Conservation (phyloP, 2,888 invertebrate species). For the Ecdyonurus torrentis region DNA sequence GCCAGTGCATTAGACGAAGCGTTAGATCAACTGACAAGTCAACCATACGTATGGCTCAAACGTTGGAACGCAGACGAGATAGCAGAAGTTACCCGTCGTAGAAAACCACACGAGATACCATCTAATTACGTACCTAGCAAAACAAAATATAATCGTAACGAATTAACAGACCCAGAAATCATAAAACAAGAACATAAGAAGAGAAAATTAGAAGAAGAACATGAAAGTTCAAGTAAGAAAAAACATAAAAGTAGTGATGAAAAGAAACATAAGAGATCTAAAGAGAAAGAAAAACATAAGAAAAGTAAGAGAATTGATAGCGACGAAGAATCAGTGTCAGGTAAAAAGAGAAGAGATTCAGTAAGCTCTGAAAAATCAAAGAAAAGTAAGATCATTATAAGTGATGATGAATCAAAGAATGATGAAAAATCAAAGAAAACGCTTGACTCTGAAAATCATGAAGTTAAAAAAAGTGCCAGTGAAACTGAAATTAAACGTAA, state of each 20-base stretch:
- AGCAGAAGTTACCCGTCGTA: background rate
- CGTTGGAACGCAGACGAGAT: background rate
- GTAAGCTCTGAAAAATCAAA: background rate
- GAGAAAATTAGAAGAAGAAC: background rate
- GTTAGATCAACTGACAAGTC: background rate
- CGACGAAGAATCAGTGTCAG: too few relatives aligned
- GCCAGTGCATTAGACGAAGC: background rate
- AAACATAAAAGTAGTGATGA: background rate
- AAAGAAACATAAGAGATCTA: background rate
- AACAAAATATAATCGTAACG: background rate
- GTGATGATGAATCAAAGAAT: background rate
- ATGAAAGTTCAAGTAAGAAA: background rate
- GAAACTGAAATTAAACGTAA: too few relatives aligned
- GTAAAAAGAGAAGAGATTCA: too few relatives aligned
- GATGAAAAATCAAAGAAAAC: background rate
- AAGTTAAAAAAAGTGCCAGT: background rate
- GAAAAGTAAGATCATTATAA: background rate
- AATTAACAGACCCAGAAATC: background rate
- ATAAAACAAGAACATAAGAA: background rate
- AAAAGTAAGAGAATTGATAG: background rate
- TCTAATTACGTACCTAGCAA: background rate
- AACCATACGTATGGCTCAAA: background rate
- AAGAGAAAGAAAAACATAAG: background rate
- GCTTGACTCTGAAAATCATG: background rate
- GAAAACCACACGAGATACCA: background rate